Evolutionary conservation across 2,888 invertebrate genomes (phyloP), one percentile per base, ranked within the genome.

Genomic region (Eucera pruinosa): DNA sequence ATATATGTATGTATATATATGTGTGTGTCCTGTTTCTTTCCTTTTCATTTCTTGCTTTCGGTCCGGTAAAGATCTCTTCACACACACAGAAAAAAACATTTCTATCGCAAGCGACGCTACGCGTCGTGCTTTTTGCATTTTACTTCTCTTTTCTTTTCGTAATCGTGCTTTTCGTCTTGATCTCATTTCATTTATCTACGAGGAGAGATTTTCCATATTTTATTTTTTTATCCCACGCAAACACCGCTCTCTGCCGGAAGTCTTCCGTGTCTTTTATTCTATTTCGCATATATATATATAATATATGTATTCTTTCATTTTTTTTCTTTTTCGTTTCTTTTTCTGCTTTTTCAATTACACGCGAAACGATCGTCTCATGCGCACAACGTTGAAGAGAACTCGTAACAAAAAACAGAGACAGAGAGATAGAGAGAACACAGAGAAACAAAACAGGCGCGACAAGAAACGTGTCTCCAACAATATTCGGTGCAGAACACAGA

Each of bases 81-180:
- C 84, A 80, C 67, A 80, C 67, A 79, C 61, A 73, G 71, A 45
- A 73, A 58, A 74, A 45, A 73, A 58, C 23, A 20, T 73, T 65
- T 76, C 66, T 76, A 69, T 84, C 76, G 77, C 80, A 76, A n/a
- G 65, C 70, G 69, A 60, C 80, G 78, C 78, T 80, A 73, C 60
- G 39, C 64, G 65, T 64, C 33, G 25, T 39, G 30, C 45, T 55
- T 36, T 48, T 23, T 36, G 23, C 33, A 23, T 36, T 47, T n/a
- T 58, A 15, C 20, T 41, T 23, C 13, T 18, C 45, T 18, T 18
- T 41, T 27, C 3, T 36, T 36, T 36, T n/a, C n/a, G n/a, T n/a
- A n/a, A n/a, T n/a, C n/a, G n/a, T n/a, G n/a, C n/a, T 36, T 36
- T 36, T 36, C 36, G 2, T 36, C 11, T 36, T 33, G 3, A 33